These are phyloP conservation scores for Ricordea florida DNA, from an alignment of 92 coral and sea anemone genomes.

Conservation along the genomic window DNA sequence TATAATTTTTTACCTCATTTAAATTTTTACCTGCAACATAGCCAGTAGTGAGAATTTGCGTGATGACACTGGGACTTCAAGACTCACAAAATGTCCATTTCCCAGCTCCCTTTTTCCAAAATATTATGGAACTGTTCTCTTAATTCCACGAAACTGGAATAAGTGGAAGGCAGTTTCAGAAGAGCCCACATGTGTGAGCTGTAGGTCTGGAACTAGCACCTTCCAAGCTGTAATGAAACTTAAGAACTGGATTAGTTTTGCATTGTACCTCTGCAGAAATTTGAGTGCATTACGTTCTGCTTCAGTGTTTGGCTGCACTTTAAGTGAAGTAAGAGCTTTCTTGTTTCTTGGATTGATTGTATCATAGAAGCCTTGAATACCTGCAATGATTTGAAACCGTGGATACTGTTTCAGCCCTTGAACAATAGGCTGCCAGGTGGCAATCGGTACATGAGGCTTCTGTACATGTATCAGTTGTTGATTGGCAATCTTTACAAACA, in stretches of 20 bases:
- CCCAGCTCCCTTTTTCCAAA: slow-evolving; percentile 34
- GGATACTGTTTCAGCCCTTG: slow-evolving; percentile 41
- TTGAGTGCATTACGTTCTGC: slow-evolving; percentile 67
- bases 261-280: slow-evolving; percentile 50
- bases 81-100: slow-evolving; percentile 7
- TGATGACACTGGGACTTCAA: too few relatives aligned
- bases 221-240: slow-evolving; percentile 46
- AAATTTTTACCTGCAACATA: slow-evolving; percentile 8
- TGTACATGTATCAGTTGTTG: slow-evolving; percentile 64
- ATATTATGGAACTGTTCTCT: slow-evolving; percentile 46
- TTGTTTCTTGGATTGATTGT: slow-evolving; percentile 49
- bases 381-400: slow-evolving; percentile 27
- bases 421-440: slow-evolving; percentile 48
- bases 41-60: too few relatives aligned
- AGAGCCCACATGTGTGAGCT: slow-evolving; percentile 59
- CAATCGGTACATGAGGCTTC: slow-evolving; percentile 42
- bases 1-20: too few relatives aligned
- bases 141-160: slow-evolving; percentile 45
- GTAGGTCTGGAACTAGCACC: slow-evolving; percentile 37
- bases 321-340: slow-evolving; percentile 53
- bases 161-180: slow-evolving; percentile 47
- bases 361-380: slow-evolving; percentile 35
- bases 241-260: too few relatives aligned
- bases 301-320: slow-evolving; percentile 42
- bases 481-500: slow-evolving; percentile 50